Conservation (phyloP, 2,888 invertebrate genomes). For the Tribolium freemani region DNA sequence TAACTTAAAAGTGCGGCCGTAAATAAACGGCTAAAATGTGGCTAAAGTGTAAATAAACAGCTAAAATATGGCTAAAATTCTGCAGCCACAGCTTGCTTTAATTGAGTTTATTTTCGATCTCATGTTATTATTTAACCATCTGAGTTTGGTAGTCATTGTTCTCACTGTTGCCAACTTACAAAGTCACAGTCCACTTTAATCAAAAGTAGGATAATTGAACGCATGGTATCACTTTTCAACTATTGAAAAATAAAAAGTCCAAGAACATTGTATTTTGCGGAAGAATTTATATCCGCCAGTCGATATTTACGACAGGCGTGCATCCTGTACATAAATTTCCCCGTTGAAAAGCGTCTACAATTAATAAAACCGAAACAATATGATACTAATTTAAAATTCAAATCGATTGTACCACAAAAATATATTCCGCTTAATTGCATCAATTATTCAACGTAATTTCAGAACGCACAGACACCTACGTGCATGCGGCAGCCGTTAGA, state of each 20-base stretch:
- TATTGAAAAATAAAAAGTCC: neutral
- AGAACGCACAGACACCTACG: constrained; percentile 1
- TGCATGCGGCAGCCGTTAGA: constrained; percentile 22
- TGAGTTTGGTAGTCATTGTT: no score
- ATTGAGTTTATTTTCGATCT: no score
- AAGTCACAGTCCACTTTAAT: no score
- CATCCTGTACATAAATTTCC: constrained; percentile 31
- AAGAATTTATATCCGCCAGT: constrained; percentile 11
- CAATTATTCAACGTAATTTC: constrained; percentile 20
- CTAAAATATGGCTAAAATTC: no score
- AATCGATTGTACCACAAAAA: constrained; percentile 14
- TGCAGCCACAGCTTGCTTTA: no score
- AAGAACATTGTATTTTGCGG: constrained; percentile 17
- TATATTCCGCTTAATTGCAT: constrained; percentile 33
- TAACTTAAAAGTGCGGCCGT: no score
- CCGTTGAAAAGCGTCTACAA: constrained; percentile 17
- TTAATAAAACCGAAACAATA: constrained; percentile 34
- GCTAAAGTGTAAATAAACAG: no score
- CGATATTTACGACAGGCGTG: constrained; percentile 19
- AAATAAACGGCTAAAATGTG: no score
- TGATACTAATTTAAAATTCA: constrained; percentile 31
- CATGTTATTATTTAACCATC: no score
- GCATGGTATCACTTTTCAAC: no score
- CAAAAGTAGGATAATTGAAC: no score
- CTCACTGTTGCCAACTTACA: no score